Evolutionary conservation across 2,888 invertebrate species (phyloP).

Genomic region (Acleris holmiana): DNA sequence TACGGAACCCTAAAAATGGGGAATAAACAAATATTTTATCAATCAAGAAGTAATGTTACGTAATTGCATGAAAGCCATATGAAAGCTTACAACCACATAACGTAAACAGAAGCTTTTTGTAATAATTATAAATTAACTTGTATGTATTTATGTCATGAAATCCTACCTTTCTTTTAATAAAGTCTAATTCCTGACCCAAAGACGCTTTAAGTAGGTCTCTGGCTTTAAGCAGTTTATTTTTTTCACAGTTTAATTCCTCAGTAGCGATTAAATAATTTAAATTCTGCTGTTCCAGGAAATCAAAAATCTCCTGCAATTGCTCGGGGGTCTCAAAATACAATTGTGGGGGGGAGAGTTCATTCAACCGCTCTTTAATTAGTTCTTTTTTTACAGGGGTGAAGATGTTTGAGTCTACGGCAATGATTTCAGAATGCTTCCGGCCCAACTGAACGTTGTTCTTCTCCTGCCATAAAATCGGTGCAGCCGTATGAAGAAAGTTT

Average conservation of each 20-base stretch:
- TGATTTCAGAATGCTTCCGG: conserved; percentile 58
- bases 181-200: conserved; percentile 61
- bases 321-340: conserved; percentile 71
- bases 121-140: no score
- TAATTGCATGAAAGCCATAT: no score
- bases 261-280: conserved; percentile 74
- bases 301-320: conserved; percentile 65
- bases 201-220: conserved; percentile 57
- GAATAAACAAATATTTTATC: no score
- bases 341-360: conserved; percentile 58
- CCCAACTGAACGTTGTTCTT: conserved; percentile 59
- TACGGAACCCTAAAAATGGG: no score
- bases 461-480: conserved; percentile 74
- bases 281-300: conserved; percentile 72
- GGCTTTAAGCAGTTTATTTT: conserved; percentile 69
- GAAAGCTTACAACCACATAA: no score
- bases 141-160: no score
- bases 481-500: conserved; percentile 70
- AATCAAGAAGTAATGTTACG: no score
- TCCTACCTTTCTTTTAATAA: conserved; percentile 67
- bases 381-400: conserved; percentile 59
- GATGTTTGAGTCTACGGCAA: conserved; percentile 63
- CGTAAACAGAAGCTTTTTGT: no score
- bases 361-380: conserved; percentile 54
- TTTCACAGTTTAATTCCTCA: conserved; percentile 69